Base-by-base conservation (phyloP, 2,113 vertebrate species). In the Rhombomys opimus region DNA sequence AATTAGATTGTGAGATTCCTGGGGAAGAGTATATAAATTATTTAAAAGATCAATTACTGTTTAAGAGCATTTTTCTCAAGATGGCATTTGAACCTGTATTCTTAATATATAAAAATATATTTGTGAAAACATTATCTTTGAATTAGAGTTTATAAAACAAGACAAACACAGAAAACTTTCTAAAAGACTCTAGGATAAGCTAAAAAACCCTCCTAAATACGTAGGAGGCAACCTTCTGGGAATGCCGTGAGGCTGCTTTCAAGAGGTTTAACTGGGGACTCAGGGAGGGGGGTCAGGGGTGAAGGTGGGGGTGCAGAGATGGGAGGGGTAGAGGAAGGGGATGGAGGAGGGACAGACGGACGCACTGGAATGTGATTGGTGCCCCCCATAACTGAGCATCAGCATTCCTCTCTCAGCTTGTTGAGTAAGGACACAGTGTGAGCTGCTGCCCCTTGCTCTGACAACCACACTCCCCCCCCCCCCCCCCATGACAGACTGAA, bases 61-160 rank as follows among this genome's bases (percentile, higher is more conserved):
- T 89, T 80, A 65, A 94, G n/a, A 85, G 32, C 78, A 90, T n/a
- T 72, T 82, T 59, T 72, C n/a, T 35, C 65, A 90, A 46, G n/a
- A 73, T 18, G 7, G 68, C 77, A 82, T 89, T 96, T 50, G 82
- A 87, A 95, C 82, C 6, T 46, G 5, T 41, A 82, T 78, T 57
- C 3, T 23, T 94, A n/a, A 73, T 38, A 46, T 41, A 68, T 25
- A 38, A 25, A 38, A 96, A 93, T 80, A 67, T 17, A 82, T 73
- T 73, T 75, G 15, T 73, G 46, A 23, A 61, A 17, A 68, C 7
- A 75, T 18, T 52, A 7, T 67, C 38, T 15, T 87, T 46, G 86
- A 95, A 70, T 76, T 59, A 84, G 30, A 25, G n/a, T 67, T 93
- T 87, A 59, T 57, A 7, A 86, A 59, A 96, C 9, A 10, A 68